Evolutionary conservation across 2,797 vertebrate genomes (phyloP).

Genomic region (Lithobates sylvaticus): DNA sequence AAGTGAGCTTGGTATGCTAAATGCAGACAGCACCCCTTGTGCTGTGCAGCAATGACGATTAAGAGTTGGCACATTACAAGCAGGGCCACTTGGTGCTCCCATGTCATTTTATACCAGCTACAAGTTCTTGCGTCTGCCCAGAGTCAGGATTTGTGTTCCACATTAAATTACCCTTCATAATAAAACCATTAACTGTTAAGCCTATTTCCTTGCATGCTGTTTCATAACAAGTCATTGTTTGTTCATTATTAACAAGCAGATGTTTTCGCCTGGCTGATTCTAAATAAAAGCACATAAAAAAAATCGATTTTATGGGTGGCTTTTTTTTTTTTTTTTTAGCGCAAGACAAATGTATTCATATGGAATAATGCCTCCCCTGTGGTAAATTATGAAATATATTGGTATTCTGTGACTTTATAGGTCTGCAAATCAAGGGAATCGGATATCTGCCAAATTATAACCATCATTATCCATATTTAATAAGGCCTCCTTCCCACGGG

Average conservation of each 20-base stretch:
- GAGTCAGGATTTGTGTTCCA: background rate
- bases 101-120: background rate
- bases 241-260: conserved; percentile 24
- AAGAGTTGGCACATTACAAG: background rate
- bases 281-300: background rate
- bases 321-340: background rate
- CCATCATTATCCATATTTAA: too few relatives aligned
- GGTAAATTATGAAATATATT: background rate
- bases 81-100: background rate
- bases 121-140: background rate
- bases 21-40: background rate
- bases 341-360: background rate
- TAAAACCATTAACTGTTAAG: conserved; percentile 11
- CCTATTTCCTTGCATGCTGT: background rate
- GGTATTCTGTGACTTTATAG: background rate
- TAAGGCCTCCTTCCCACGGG: too few relatives aligned
- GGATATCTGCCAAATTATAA: background rate
- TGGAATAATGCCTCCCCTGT: background rate
- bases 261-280: background rate
- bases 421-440: background rate
- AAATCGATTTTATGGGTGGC: background rate
- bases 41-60: background rate
- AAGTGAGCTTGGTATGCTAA: background rate
- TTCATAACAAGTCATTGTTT: background rate
- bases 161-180: conserved; percentile 28